A percentile compares a stretch with the other conserved stretches of the same genome.
Conservation (phyloP, 2,888 invertebrate species). For the Lumbricus terrestris region DNA sequence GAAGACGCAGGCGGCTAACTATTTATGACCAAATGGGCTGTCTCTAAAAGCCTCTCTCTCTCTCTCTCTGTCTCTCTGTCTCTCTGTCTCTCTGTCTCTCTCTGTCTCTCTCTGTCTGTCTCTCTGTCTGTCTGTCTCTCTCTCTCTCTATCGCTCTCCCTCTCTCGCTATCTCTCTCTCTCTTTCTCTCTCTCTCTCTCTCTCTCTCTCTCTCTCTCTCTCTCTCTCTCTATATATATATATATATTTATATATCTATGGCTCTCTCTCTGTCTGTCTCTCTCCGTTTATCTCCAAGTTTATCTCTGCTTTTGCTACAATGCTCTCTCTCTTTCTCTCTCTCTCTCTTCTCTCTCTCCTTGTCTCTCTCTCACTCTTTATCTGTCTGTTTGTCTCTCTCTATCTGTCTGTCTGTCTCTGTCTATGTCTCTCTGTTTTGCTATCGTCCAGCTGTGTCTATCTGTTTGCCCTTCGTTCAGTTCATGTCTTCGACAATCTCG, state of each 20-base stretch:
- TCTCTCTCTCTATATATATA: constrained; percentile 6
- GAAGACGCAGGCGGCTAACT: constrained; percentile 90
- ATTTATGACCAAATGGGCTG: constrained; percentile 62
- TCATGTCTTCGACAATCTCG: no score
- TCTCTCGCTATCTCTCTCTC: neutral
- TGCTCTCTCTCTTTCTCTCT: neutral
- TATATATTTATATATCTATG: no score
- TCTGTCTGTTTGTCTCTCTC: neutral
- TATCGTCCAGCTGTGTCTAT: no score
- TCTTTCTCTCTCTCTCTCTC: neutral
- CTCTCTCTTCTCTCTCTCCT: neutral
- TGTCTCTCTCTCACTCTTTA: neutral
- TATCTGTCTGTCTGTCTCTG: neutral
- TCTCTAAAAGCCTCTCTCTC: constrained; percentile 57
- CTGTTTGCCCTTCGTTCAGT: no score
- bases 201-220: neutral
- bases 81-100: constrained; percentile 19
- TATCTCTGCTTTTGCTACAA: no score
- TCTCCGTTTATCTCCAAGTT: no score
- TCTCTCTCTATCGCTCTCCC: neutral
- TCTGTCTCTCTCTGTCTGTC: neutral
- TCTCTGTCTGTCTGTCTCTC: neutral
- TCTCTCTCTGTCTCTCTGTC: constrained; percentile 63
- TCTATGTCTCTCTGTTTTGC: no score
- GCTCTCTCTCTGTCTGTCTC: neutral